Conservation (phyloP, 2,888 invertebrate species). For the Cheilosia scutellata region DNA sequence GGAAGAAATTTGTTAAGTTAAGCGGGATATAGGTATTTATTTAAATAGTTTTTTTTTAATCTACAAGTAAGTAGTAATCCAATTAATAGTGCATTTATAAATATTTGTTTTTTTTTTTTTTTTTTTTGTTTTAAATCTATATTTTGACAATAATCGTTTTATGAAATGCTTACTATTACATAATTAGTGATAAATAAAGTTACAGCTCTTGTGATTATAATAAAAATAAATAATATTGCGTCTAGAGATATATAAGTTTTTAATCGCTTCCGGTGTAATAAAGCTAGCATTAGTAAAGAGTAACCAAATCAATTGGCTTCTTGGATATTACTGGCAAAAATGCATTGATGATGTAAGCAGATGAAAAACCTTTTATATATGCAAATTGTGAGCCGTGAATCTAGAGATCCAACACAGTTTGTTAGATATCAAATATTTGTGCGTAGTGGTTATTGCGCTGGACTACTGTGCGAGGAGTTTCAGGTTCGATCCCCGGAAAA, state of each 20-base stretch:
- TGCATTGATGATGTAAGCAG: constrained; percentile 53
- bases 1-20: not conserved
- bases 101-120: not conserved
- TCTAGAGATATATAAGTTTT: constrained; percentile 70
- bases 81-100: constrained; percentile 68
- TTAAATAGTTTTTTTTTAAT: constrained; percentile 44
- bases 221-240: constrained; percentile 18
- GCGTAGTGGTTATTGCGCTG: too few relatives aligned
- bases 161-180: constrained; percentile 71
- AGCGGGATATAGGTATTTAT: constrained; percentile 12
- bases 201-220: constrained; percentile 57
- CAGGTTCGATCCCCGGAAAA: too few relatives aligned
- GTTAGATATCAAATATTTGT: too few relatives aligned
- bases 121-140: too few relatives aligned
- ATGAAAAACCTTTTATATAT: not conserved
- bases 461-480: too few relatives aligned
- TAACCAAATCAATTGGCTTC: constrained; percentile 15
- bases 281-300: constrained; percentile 51
- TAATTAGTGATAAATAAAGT: constrained; percentile 50
- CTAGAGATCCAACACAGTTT: too few relatives aligned
- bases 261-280: constrained; percentile 80
- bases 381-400: not conserved
- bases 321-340: constrained; percentile 61
- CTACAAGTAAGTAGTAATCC: constrained; percentile 30
- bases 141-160: not conserved